Base-by-base conservation (phyloP, 37 sponge, comb jelly and placozoan genomes). In the Oscarella lobularis region DNA sequence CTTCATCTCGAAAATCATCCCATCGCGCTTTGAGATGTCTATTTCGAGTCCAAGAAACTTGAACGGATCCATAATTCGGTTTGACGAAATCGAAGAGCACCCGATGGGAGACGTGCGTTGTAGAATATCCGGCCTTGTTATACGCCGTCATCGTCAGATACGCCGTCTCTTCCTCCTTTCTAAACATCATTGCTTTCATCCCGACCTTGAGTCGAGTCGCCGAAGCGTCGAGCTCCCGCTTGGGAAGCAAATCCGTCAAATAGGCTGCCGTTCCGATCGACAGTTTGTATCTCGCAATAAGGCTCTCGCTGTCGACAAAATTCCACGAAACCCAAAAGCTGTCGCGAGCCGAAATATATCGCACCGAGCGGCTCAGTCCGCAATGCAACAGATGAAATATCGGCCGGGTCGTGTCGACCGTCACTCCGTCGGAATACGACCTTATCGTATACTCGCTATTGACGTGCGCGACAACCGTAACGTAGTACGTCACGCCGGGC, bases 401-500 rank as follows among this genome's bases (percentile, higher is more conserved):
- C 71, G 71, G 71, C 29, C 35, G 31, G 29, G 71, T 68, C 6
- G 31, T 68, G 31, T 68, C 71, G 71, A 68, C 31, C 29, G 31
- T 4, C 6, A 68, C 31, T 34, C 71, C 71, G 33, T 68, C 33
- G 35, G 71, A 29, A 5, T 32, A 30, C 31, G 31, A 5, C 6
- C 35, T 34, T 35, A 68, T 35, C 5, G 71, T 68, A 5, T 34
- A 5, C 29, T 20, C 31, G 31, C 5, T 4, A 4, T 68, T 68
- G 71, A 34, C 33, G 6, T 32, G 29, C 4, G 71, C 71, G 4
- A 68, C 6, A 32, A 68, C 71, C 35, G 71, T 29, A 30, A 20
- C 71, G 33, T 68, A 68, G 71, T 68, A 68, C 71, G 71, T 68
- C 33, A 14, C 6, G 6, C 71, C 71, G 5, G 6, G 31, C 71